A percentile compares a stretch with the other conserved stretches of the same genome.
phyloP scores from a whole-genome alignment of 2,888 invertebrate genomes.

The Palloptera scutellata region DNA sequence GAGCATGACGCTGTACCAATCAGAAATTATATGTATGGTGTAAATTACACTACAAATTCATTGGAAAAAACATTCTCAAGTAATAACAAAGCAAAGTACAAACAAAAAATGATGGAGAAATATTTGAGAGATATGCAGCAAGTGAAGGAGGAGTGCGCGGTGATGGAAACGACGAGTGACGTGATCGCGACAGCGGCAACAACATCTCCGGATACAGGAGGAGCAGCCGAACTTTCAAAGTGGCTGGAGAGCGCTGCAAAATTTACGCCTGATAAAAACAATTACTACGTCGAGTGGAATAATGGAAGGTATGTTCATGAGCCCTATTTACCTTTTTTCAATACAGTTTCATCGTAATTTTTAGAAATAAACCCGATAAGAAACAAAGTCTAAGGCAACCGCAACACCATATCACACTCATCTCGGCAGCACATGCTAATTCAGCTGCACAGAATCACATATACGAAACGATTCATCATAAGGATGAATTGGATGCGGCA shows the following conservation, averaged over 20 bases:
- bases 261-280: slow-evolving; percentile 76
- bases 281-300: slow-evolving; percentile 75
- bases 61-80: slow-evolving; percentile 32
- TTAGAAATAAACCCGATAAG: slow-evolving; percentile 51
- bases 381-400: slow-evolving; percentile 31
- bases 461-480: slow-evolving; percentile 67
- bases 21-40: not conserved
- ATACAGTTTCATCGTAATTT: not conserved
- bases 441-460: slow-evolving; percentile 29
- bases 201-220: slow-evolving; percentile 37
- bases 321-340: too few relatives aligned
- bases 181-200: slow-evolving; percentile 6
- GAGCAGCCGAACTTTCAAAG: slow-evolving; percentile 73
- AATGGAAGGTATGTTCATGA: slow-evolving; percentile 27
- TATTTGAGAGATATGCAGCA: slow-evolving; percentile 65
- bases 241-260: slow-evolving; percentile 80
- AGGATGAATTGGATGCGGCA: slow-evolving; percentile 77
- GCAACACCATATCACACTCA: slow-evolving; percentile 8
- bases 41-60: not conserved
- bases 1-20: not conserved
- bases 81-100: slow-evolving; percentile 65
- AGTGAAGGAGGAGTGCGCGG: not conserved
- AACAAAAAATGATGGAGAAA: slow-evolving; percentile 70
- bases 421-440: slow-evolving; percentile 15
- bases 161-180: slow-evolving; percentile 1